Evolutionary conservation across 2,113 vertebrate species (phyloP), one percentile per base, ranked within the genome.

Genomic region (Pygoscelis antarcticus): DNA sequence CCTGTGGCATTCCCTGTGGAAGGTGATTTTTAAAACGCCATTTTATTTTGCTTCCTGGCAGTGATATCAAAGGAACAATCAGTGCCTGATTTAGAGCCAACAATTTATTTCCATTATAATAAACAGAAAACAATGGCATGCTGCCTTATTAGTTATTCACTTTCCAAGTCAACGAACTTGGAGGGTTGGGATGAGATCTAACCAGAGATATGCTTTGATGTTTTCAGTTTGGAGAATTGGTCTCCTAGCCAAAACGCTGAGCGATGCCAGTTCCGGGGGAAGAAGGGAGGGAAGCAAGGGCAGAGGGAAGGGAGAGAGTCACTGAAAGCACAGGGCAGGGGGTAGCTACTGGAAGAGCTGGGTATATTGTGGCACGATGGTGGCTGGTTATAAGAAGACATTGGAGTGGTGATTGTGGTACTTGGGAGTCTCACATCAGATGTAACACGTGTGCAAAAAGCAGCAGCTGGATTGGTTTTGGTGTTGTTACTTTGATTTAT

Each of bases 41-140:
- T 95, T 82, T 89, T 88, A 95, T 94, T 97, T 98, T 93, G 88
- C 86, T 98, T 96, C 91, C 95, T 98, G 97, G 96, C 94, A 96
- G 14, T 51, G 42, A 96, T 97, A 98, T 98, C 96, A 98, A 98
- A 98, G 96, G 80, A 94, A 40, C 72, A 87, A 96, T 95, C 87
- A 94, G 87, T 81, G 70, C 89, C 86, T 97, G 93, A 91, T 85
- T 93, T 93, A 83, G 51, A 90, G 82, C 94, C 92, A 96, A 76
- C 83, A 76, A 88, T 91, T 97, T 96, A 97, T 96, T 96, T 96
- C 90, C 96, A 95, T 95, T 97, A 96, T 95, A 96, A 95, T 88
- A 94, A 93, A 96, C 80, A 96, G 83, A 96, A 97, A 97, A 97
- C 90, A 96, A 96, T 72, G 96, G 89, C 89, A 97, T 91, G 71